phyloP scores from a whole-genome alignment of 2,888 invertebrate species.

The Dastarcus helophoroides region DNA sequence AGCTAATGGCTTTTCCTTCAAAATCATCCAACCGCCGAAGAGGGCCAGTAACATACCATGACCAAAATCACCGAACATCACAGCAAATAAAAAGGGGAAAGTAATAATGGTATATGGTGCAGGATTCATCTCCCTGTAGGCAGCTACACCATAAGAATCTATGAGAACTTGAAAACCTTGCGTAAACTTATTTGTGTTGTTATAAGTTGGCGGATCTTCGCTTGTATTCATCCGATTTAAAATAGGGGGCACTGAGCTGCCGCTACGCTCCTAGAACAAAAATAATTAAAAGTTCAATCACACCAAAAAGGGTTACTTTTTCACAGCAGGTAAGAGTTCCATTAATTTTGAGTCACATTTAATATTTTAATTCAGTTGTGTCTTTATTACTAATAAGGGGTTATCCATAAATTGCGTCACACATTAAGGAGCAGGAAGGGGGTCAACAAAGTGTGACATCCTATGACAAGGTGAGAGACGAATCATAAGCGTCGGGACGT shows the following conservation, averaged over 20 bases:
- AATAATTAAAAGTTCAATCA: slow-evolving; percentile 2
- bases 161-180: slow-evolving; percentile 89
- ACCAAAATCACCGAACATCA: slow-evolving; percentile 97
- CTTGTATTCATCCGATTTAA: slow-evolving; percentile 86
- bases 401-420: no score
- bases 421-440: no score
- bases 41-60: slow-evolving; percentile 87
- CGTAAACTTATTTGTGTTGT: slow-evolving; percentile 94
- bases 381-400: no score
- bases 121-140: slow-evolving; percentile 95
- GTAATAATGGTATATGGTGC: slow-evolving; percentile 95
- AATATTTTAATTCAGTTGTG: no score
- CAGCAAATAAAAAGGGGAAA: slow-evolving; percentile 94
- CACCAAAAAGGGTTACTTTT: not conserved
- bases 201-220: slow-evolving; percentile 89
- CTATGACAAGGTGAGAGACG: no score
- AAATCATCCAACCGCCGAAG: slow-evolving; percentile 90
- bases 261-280: slow-evolving; percentile 69
- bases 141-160: slow-evolving; percentile 92
- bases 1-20: slow-evolving; percentile 82
- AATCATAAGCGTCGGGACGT: no score
- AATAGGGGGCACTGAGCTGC: slow-evolving; percentile 91
- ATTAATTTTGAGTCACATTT: no score
- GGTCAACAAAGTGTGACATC: no score
- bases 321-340: not conserved